Percentiles rank a stretch among this genome's conserved stretches.
These are phyloP conservation scores for Helogale parvula DNA, from an alignment of 2,113 vertebrate species.

Conservation along the genomic window DNA sequence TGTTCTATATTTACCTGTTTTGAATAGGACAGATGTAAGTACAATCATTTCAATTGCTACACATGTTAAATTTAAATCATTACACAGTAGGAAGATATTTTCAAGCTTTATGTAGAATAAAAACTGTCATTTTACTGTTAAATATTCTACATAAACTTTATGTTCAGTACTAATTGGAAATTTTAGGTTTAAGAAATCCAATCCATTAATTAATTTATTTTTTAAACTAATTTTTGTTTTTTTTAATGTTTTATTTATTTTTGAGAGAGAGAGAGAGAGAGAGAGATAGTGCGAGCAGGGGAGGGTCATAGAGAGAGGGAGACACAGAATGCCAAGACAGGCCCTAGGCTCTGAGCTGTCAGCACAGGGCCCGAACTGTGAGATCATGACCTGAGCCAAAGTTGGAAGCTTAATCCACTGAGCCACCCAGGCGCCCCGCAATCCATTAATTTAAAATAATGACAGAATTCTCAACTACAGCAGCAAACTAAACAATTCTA, in stretches of 20 bases:
- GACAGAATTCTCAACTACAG: neutral
- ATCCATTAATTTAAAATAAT: neutral
- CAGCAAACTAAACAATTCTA: neutral
- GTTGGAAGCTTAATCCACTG: no score
- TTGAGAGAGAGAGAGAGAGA: no score
- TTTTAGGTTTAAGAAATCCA: conserved; percentile 1
- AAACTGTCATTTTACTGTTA: neutral
- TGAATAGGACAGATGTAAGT: neutral
- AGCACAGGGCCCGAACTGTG: no score
- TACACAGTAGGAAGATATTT: neutral
- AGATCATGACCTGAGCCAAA: no score
- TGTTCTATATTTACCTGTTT: neutral
- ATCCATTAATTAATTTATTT: no score
- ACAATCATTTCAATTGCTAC: neutral
- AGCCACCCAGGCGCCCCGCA: neutral
- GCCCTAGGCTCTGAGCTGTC: no score
- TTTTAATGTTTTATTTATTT: no score
- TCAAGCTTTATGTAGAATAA: neutral
- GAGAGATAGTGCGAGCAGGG: no score
- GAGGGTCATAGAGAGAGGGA: no score
- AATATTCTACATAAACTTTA: neutral
- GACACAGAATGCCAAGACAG: no score
- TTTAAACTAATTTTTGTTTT: no score
- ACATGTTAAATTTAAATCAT: neutral
- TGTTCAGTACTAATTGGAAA: neutral